phyloP scores from a whole-genome alignment of 2,888 invertebrate genomes.

The Limnephilus auricula region DNA sequence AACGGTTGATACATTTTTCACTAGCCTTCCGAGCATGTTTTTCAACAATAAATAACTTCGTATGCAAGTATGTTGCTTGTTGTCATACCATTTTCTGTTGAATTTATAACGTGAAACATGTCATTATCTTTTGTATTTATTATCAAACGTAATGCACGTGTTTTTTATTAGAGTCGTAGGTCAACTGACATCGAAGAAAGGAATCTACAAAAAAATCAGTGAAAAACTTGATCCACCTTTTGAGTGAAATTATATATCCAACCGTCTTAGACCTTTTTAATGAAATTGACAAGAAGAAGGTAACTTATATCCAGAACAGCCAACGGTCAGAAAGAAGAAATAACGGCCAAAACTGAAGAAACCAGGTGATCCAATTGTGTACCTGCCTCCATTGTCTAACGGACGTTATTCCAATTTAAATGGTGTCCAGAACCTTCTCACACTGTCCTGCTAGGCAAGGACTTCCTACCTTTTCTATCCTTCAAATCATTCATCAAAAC shows the following conservation, averaged over 20 bases:
- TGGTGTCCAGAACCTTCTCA: slow-evolving; percentile 44
- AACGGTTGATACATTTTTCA: background rate
- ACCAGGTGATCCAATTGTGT: slow-evolving; percentile 52
- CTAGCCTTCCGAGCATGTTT: background rate
- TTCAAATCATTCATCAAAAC: slow-evolving; percentile 57
- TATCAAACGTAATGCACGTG: background rate
- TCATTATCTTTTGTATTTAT: background rate
- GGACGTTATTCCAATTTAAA: slow-evolving; percentile 27
- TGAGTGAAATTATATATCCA: background rate
- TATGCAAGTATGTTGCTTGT: background rate
- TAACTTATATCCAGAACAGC: background rate
- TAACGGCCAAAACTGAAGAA: slow-evolving; percentile 33
- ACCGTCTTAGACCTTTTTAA: background rate
- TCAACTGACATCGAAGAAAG: background rate
- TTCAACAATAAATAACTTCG: background rate
- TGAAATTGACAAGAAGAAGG: background rate
- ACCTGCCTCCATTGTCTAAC: slow-evolving; percentile 51
- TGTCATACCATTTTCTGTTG: background rate
- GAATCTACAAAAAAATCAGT: background rate
- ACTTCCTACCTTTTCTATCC: slow-evolving; percentile 45
- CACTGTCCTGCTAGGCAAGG: slow-evolving; percentile 26
- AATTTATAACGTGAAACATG: background rate
- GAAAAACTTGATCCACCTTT: background rate
- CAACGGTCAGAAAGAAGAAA: slow-evolving; percentile 41
- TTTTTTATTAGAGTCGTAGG: background rate